Conservation (phyloP, 2,797 vertebrate genomes). For the Microctenopoma lineatum region DNA sequence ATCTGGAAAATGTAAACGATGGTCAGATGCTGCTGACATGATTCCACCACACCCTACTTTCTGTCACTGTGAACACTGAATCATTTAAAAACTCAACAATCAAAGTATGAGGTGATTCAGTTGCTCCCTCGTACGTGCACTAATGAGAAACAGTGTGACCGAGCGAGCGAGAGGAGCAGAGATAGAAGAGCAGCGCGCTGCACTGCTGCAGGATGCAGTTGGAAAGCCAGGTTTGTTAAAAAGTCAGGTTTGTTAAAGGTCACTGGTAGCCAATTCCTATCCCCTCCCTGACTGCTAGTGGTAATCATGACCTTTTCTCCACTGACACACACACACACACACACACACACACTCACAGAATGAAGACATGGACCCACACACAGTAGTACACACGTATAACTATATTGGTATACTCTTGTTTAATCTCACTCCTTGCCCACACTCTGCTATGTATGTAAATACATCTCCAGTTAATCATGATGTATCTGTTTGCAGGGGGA, state of each 20-base stretch:
- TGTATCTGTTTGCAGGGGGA: constrained; percentile 79
- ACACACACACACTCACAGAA: constrained; percentile 8
- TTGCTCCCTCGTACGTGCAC: constrained; percentile 3
- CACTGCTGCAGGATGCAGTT: constrained; percentile 41
- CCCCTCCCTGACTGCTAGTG: constrained; percentile 69
- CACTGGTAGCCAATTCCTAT: constrained; percentile 61
- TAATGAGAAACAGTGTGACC: constrained; percentile 33
- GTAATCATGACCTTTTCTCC: constrained; percentile 81
- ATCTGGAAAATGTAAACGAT: too few relatives aligned
- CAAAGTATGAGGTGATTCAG: constrained; percentile 27
- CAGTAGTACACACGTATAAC: constrained; percentile 13
- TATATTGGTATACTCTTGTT: constrained; percentile 4
- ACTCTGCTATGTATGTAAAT: constrained; percentile 16
- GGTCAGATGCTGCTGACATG: neutral
- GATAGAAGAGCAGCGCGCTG: constrained; percentile 25
- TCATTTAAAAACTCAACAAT: constrained; percentile 28
- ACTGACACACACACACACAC: constrained; percentile 10
- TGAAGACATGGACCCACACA: constrained; percentile 27
- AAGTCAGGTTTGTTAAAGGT: constrained; percentile 78
- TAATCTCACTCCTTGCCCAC: neutral
- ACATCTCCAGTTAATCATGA: constrained; percentile 44
- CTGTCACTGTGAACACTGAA: neutral
- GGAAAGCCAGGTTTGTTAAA: constrained; percentile 53
- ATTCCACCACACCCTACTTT: neutral
- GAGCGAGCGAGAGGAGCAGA: constrained; percentile 20